A percentile compares a stretch with the other conserved stretches of the same genome.
These are phyloP conservation scores for Fundulus diaphanus DNA, from an alignment of 2,797 vertebrate species.

Conservation along the genomic window DNA sequence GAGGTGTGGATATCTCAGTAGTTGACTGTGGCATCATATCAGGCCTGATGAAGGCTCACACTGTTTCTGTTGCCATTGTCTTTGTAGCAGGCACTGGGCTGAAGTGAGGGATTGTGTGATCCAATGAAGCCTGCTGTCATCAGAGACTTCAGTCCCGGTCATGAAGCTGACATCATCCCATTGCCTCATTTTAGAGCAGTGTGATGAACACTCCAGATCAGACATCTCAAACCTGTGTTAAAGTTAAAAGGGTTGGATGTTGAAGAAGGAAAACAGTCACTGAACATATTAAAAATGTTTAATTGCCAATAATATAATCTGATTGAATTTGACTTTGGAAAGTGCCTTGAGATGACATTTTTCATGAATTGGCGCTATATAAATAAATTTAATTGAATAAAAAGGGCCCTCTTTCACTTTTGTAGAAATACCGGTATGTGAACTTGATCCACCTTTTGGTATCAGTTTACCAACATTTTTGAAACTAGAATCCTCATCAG, in stretches of 20 bases:
- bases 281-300: too few relatives aligned
- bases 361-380: too few relatives aligned
- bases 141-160: slow-evolving; percentile 59
- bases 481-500: not conserved
- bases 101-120: slow-evolving; percentile 70
- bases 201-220: slow-evolving; percentile 42
- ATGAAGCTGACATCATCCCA: slow-evolving; percentile 73
- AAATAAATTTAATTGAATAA: too few relatives aligned
- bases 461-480: not conserved
- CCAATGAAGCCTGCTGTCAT: slow-evolving; percentile 69
- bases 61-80: slow-evolving; percentile 63
- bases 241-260: not conserved
- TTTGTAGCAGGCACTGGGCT: slow-evolving; percentile 47
- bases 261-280: too few relatives aligned
- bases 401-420: not conserved
- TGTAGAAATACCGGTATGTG: not conserved
- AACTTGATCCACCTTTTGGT: not conserved
- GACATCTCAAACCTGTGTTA: slow-evolving; percentile 12
- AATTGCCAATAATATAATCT: too few relatives aligned
- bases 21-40: slow-evolving; percentile 55
- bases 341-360: too few relatives aligned
- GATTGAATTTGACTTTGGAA: too few relatives aligned
- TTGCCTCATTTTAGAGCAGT: slow-evolving; percentile 64
- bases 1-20: slow-evolving; percentile 12
- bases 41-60: slow-evolving; percentile 54